These are phyloP conservation scores for Myrmecobius fasciatus DNA, from an alignment of 2,113 vertebrate genomes.

Conservation along the genomic window DNA sequence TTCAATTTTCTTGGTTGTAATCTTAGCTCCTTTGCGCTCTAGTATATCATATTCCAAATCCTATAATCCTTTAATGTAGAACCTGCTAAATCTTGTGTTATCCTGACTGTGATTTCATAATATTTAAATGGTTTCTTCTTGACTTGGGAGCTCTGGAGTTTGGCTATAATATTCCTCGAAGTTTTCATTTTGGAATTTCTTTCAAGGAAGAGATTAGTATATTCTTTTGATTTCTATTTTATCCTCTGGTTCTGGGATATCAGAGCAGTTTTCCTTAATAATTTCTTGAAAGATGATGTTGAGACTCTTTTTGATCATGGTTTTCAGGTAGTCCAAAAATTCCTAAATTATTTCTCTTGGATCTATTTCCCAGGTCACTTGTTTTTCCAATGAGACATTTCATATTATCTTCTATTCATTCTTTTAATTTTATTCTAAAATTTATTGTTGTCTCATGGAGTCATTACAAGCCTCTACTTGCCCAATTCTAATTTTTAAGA, in stretches of 20 bases:
- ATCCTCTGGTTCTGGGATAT: not conserved
- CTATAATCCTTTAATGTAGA: not conserved
- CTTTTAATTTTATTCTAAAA: not conserved
- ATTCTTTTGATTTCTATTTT: not conserved
- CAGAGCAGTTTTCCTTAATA: not conserved
- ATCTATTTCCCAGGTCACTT: not conserved
- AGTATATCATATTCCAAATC: not conserved
- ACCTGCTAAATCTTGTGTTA: not conserved
- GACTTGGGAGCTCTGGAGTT: no score
- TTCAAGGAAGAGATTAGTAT: not conserved
- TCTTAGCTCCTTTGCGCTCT: no score
- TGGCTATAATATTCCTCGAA: not conserved
- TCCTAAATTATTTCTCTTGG: not conserved
- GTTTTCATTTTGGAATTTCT: not conserved
- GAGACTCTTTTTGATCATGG: not conserved
- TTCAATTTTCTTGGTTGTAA: no score
- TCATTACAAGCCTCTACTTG: no score
- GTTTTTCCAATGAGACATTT: not conserved
- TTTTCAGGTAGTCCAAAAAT: not conserved
- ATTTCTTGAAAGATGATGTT: not conserved
- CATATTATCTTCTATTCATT: not conserved
- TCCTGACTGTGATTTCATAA: not conserved
- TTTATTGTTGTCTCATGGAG: not conserved
- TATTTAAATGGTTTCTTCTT: not conserved
- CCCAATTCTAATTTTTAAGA: no score